Evolutionary conservation across 2,797 vertebrate species (phyloP).

Genomic region (Falco biarmicus): DNA sequence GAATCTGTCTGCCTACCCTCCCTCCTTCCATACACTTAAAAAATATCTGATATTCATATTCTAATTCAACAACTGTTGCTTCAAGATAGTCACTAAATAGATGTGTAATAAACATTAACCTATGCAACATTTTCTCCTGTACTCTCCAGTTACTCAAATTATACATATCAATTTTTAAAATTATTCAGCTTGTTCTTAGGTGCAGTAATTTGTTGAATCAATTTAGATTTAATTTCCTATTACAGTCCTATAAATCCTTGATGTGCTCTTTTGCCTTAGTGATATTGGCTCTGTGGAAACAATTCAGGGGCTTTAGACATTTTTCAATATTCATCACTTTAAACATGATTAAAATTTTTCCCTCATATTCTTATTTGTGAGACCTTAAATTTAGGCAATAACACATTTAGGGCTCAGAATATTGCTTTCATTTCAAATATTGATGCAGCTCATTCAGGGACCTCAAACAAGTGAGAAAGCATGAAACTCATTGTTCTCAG

Average conservation of each 20-base stretch:
- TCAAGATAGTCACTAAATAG: constrained; percentile 30
- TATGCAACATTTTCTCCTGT: constrained; percentile 14
- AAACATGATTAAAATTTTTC: background rate
- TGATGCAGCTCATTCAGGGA: background rate
- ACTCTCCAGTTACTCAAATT: constrained; percentile 39
- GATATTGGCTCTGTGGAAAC: constrained; percentile 39
- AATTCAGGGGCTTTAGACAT: background rate
- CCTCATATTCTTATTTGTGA: background rate
- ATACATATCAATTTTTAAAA: constrained; percentile 62
- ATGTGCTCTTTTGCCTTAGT: background rate
- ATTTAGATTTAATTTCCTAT: constrained; percentile 65
- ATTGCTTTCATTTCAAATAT: background rate
- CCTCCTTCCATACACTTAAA: background rate
- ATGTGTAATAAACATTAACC: constrained; percentile 49
- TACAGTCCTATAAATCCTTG: constrained; percentile 35
- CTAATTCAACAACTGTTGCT: constrained; percentile 5
- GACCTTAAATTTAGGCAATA: background rate
- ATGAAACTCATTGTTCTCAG: background rate
- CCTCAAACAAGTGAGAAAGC: background rate
- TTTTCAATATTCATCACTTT: constrained; percentile 28
- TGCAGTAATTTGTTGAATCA: constrained; percentile 63
- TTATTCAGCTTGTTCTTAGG: constrained; percentile 61
- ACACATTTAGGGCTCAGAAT: background rate
- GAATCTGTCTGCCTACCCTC: background rate
- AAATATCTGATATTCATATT: background rate